Evolutionary conservation across 1,140 invertebrate genomes (phyloP).

Genomic region (Drosophila navojoa): DNA sequence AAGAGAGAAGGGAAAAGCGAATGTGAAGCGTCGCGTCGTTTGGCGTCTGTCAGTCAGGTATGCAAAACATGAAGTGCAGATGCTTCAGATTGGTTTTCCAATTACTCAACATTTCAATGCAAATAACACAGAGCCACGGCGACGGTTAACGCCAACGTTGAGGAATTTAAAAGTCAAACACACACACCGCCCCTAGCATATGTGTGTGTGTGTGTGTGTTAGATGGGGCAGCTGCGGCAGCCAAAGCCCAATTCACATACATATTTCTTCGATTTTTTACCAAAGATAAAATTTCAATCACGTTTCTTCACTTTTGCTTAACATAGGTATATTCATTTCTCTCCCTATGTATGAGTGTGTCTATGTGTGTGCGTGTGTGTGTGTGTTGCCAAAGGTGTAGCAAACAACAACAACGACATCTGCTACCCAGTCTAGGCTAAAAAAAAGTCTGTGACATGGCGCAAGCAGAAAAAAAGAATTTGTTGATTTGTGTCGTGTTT

Average conservation of each 20-base stretch:
- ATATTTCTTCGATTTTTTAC: constrained; percentile 65
- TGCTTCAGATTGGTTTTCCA: constrained; percentile 81
- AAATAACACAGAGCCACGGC: constrained; percentile 61
- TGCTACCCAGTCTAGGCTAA: constrained; percentile 6
- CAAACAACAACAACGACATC: constrained; percentile 3
- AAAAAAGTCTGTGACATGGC: not conserved
- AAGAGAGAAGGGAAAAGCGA: not conserved
- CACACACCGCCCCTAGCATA: not conserved
- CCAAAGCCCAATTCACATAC: constrained; percentile 47
- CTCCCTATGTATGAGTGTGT: constrained; percentile 1
- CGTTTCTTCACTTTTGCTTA: constrained; percentile 74
- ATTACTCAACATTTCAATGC: constrained; percentile 81
- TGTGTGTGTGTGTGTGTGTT: constrained; percentile 2
- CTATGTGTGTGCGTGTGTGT: constrained; percentile 8
- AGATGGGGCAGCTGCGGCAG: constrained; percentile 40
- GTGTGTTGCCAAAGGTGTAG: constrained; percentile 16
- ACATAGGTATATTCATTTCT: constrained; percentile 18
- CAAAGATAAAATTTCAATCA: constrained; percentile 80
- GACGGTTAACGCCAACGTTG: constrained; percentile 51
- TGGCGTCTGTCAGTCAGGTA: constrained; percentile 51
- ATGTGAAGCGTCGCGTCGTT: constrained; percentile 17
- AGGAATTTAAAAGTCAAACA: constrained; percentile 45
- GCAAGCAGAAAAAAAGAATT: constrained; percentile 1
- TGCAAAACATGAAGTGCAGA: constrained; percentile 79
- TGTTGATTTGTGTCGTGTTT: constrained; percentile 12